Base-by-base conservation (phyloP, 2,113 vertebrate species). In the Antechinus flavipes region DNA sequence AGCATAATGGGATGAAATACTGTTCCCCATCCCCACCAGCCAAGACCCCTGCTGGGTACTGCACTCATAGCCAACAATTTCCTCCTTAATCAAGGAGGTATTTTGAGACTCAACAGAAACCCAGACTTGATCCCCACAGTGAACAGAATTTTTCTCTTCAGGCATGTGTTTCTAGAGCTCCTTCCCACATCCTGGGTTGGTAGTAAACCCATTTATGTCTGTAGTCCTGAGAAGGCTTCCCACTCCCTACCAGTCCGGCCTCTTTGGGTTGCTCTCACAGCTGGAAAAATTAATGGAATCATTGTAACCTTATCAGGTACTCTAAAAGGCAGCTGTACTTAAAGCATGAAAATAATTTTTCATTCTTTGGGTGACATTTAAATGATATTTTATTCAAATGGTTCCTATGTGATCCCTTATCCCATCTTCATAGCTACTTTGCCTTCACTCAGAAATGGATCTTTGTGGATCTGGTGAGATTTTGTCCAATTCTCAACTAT, bases 301-400 rank as follows among this genome's bases (percentile, higher is more conserved):
- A 0, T 24, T 26, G 54, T 91, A 26, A 91, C 55, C 47, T 90
- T 90, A 92, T 53, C 42, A 76, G 23, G n/a, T 49, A 76, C 55
- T 89, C 47, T 0, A 8, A 90, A 50, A 19, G 35, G 94, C 91
- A 94, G 56, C 56, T 96, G 54, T 50, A 46, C 55, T 56, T 91
- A 76, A 11, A 56, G 55, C 68, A 93, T 89, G 68, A 94, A 95
- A 91, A 54, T 76, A 56, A 90, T 90, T 90, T 76, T 55, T 95
- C 16, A 46, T 35, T 95, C 16, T 55, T 90, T 54, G 91, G 47
- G 42, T 90, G 54, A 84, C 49, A 89, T 47, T 93, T 30, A 49
- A 90, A 76, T 12, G n/a, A 56, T 30, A 90, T 90, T 52, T 93
- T 76, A 90, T 49, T 84, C 46, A 23, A 55, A 16, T 24, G 89